Evolutionary conservation across 92 coral and sea anemone genomes (phyloP).

Genomic region (Plumapathes pennacea): DNA sequence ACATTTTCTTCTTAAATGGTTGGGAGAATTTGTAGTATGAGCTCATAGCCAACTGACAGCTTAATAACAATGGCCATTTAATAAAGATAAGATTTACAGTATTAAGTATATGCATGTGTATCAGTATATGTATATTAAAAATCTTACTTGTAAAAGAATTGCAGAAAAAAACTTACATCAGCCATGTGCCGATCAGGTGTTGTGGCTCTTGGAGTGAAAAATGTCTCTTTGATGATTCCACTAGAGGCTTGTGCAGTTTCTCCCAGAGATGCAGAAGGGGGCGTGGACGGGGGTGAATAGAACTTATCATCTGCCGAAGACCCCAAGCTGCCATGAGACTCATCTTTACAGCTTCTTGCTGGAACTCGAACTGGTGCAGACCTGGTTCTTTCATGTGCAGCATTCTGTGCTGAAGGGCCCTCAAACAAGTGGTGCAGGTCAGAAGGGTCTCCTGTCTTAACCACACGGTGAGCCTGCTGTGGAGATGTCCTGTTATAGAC

Average conservation of each 20-base stretch:
- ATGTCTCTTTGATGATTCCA: conserved; percentile 30
- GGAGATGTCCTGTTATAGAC: conserved; percentile 82
- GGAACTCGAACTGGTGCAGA: conserved; percentile 15
- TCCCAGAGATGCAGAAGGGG: conserved; percentile 15
- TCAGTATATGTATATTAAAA: not conserved
- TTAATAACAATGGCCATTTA: too few relatives aligned
- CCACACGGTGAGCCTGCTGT: conserved; percentile 66
- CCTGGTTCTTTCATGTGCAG: not conserved
- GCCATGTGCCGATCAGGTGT: conserved; percentile 52
- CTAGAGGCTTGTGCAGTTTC: conserved; percentile 14
- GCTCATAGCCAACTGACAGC: too few relatives aligned
- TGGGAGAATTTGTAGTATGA: too few relatives aligned
- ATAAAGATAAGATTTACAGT: too few relatives aligned
- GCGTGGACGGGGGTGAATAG: conserved; percentile 80
- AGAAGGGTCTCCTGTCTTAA: conserved; percentile 65
- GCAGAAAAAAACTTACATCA: not conserved
- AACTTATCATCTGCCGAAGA: conserved; percentile 80
- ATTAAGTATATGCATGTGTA: too few relatives aligned
- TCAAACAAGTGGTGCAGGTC: conserved; percentile 35
- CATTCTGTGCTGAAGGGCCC: conserved; percentile 9
- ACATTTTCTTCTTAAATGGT: too few relatives aligned
- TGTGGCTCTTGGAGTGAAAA: conserved; percentile 65
- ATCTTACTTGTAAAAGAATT: not conserved
- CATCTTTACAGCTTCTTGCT: conserved; percentile 1
- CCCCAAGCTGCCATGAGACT: conserved; percentile 27